Conservation (phyloP, 1,140 invertebrate genomes). For the Hycleus phaleratus region DNA sequence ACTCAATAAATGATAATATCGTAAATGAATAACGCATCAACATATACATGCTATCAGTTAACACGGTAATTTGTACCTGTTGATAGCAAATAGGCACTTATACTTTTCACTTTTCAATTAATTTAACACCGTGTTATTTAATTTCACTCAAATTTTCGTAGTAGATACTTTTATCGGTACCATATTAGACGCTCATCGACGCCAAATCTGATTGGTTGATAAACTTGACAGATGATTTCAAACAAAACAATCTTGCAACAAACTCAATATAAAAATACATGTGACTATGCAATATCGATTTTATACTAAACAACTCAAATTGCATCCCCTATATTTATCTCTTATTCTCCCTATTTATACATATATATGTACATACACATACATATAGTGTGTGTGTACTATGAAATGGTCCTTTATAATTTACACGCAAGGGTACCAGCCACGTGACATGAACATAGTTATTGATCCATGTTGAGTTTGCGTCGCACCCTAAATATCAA, state of each 20-base stretch:
- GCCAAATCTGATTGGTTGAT: background rate
- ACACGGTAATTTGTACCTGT: conserved; percentile 7
- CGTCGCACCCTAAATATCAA: too few relatives aligned
- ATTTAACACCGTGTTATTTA: background rate
- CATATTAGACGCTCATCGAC: background rate
- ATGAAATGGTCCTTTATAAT: conserved; percentile 7
- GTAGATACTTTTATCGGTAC: background rate
- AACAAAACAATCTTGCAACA: background rate
- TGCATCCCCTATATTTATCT: conserved; percentile 11
- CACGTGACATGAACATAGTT: conserved; percentile 8
- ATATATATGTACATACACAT: too few relatives aligned
- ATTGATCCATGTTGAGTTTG: conserved; percentile 1
- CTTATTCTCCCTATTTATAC: conserved; percentile 4
- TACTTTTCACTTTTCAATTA: background rate
- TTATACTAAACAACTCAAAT: conserved; percentile 6
- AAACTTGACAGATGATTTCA: background rate
- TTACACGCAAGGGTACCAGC: conserved; percentile 9
- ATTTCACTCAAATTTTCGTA: too few relatives aligned
- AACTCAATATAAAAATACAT: conserved; percentile 4
- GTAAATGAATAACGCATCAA: conserved; percentile 4
- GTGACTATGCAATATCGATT: conserved; percentile 15
- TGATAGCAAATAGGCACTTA: conserved; percentile 4
- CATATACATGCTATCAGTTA: conserved; percentile 15
- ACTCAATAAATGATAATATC: background rate
- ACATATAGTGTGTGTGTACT: background rate